Evolutionary conservation across 1,140 invertebrate species (phyloP).

Genomic region (Lanistes nyassanus): DNA sequence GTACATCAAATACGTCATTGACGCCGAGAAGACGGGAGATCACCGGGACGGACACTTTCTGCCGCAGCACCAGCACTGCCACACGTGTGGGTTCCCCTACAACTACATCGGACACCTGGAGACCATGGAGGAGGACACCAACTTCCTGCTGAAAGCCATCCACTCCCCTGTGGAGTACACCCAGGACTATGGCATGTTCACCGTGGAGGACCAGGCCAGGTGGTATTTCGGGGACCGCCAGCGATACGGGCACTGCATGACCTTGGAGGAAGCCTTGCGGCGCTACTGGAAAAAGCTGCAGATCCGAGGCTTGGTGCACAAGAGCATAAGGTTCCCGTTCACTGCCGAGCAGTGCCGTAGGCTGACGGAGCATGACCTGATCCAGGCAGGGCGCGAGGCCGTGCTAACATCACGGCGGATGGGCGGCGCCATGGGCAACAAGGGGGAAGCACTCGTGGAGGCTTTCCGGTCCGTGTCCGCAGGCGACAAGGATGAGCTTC

Average conservation of each 20-base stretch:
- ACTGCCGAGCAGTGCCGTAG: background rate
- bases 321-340: conserved; percentile 40
- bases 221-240: conserved; percentile 36
- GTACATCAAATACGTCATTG: conserved; percentile 54
- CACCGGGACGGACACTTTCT: conserved; percentile 24
- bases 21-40: conserved; percentile 44
- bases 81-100: background rate
- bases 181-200: conserved; percentile 45
- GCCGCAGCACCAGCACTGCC: conserved; percentile 7
- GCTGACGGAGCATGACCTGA: background rate
- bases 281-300: conserved; percentile 53
- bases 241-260: conserved; percentile 42
- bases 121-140: conserved; percentile 16
- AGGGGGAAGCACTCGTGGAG: conserved; percentile 30
- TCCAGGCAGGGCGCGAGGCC: conserved; percentile 17
- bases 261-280: conserved; percentile 43
- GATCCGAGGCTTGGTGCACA: conserved; percentile 52
- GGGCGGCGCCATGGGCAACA: conserved; percentile 5
- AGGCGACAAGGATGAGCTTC: conserved; percentile 26
- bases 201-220: conserved; percentile 44
- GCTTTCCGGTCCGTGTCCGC: conserved; percentile 24
- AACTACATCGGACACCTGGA: conserved; percentile 19
- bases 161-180: conserved; percentile 44
- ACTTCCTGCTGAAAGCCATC: conserved; percentile 31
- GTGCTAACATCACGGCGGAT: conserved; percentile 9